phyloP scores from a whole-genome alignment of 2,888 invertebrate genomes.

The Sisyra nigra region DNA sequence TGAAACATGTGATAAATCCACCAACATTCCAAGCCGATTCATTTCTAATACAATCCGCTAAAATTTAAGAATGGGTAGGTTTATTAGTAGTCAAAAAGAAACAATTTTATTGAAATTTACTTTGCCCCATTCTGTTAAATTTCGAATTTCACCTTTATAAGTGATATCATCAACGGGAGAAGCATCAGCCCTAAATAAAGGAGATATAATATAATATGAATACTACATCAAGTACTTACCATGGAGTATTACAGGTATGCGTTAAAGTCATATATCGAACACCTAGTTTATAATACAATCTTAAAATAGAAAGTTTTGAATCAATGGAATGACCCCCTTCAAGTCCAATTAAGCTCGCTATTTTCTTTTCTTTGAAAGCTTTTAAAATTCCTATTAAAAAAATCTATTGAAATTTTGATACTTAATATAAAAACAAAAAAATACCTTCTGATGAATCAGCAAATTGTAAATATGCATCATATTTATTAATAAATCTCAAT shows the following conservation, averaged over 20 bases:
- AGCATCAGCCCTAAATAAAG: neutral
- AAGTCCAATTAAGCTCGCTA: conserved; percentile 39
- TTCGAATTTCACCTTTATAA: conserved; percentile 17
- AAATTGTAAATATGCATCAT: conserved; percentile 3
- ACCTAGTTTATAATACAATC: conserved; percentile 39
- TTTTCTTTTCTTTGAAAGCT: conserved; percentile 30
- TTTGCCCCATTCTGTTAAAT: conserved; percentile 25
- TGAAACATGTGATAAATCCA: conserved; percentile 42
- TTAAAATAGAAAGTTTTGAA: conserved; percentile 34
- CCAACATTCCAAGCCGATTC: conserved; percentile 47
- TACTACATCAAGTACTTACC: conserved; percentile 21
- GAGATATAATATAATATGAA: neutral
- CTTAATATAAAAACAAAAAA: neutral
- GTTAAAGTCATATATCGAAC: conserved; percentile 44
- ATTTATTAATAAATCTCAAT: conserved; percentile 29
- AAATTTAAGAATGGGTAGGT: conserved; percentile 7
- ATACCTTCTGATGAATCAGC: conserved; percentile 3
- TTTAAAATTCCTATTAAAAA: conserved; percentile 24
- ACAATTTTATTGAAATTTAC: conserved; percentile 15
- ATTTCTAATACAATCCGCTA: conserved; percentile 40
- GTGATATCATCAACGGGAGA: conserved; percentile 12
- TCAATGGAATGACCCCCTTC: conserved; percentile 46
- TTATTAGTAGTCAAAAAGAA: neutral
- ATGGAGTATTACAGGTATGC: conserved; percentile 42
- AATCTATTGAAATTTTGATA: neutral